These are phyloP conservation scores for Morinoia aosen DNA, from an alignment of 2,888 invertebrate species.

Conservation along the genomic window DNA sequence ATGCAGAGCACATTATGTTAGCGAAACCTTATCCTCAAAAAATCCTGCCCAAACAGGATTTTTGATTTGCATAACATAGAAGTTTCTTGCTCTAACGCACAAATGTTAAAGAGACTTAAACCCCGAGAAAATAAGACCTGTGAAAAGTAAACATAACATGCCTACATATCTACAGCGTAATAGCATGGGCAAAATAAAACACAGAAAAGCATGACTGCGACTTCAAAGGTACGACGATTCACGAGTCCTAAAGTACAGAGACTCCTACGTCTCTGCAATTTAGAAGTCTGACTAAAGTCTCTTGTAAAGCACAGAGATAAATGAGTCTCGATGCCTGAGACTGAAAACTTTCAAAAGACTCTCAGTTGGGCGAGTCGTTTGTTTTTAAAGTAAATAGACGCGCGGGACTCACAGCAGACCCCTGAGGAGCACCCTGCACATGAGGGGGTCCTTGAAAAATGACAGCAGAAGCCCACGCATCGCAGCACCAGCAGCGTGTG, in stretches of 20 bases:
- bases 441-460: background rate
- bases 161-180: background rate
- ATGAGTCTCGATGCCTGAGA: background rate
- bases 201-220: background rate
- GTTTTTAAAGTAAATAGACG: slow-evolving; percentile 12
- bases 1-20: too few species aligned
- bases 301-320: slow-evolving; percentile 9
- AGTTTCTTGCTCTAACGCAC: background rate
- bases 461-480: background rate
- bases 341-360: slow-evolving; percentile 16
- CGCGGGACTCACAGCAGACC: background rate
- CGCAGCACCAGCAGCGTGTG: background rate
- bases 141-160: background rate
- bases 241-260: slow-evolving; percentile 8
- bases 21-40: too few species aligned
- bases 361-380: background rate
- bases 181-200: background rate
- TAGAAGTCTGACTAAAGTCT: background rate
- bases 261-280: slow-evolving; percentile 10
- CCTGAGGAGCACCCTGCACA: background rate
- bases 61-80: too few species aligned
- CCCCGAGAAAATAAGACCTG: background rate
- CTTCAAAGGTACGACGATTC: background rate
- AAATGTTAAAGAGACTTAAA: background rate
- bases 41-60: too few species aligned